Percentiles rank a stretch among this genome's conserved stretches.
phyloP scores from a whole-genome alignment of 2,113 vertebrate species.

The Lampris incognitus region DNA sequence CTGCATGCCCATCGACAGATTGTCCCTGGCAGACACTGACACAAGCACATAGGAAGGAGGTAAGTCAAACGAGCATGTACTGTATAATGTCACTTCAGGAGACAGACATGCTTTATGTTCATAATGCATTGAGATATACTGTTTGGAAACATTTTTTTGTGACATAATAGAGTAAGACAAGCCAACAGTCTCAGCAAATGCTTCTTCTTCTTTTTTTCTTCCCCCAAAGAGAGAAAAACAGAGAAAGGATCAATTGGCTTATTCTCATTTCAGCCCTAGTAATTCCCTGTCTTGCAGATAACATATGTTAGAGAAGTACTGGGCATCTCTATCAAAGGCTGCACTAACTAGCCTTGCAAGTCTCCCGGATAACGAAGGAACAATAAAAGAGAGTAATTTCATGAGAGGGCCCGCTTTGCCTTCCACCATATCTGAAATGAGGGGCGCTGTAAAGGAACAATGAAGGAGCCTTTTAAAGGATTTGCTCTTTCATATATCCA shows the following conservation, averaged over 20 bases:
- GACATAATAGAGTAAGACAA: slow-evolving; percentile 54
- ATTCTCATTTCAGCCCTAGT: slow-evolving; percentile 59
- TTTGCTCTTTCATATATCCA: slow-evolving; percentile 75
- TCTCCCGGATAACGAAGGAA: slow-evolving; percentile 74
- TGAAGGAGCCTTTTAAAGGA: slow-evolving; percentile 79
- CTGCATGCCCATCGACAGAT: slow-evolving; percentile 12
- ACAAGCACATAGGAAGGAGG: no score
- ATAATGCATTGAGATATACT: slow-evolving; percentile 36
- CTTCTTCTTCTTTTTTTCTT: slow-evolving; percentile 49
- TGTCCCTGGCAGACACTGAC: background rate
- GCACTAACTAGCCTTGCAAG: slow-evolving; percentile 71
- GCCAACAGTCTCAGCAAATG: slow-evolving; percentile 18
- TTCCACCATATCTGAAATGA: slow-evolving; percentile 74
- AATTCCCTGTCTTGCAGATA: slow-evolving; percentile 74
- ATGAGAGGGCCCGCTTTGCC: slow-evolving; percentile 56
- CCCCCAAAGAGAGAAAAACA: slow-evolving; percentile 31
- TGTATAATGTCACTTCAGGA: slow-evolving; percentile 12
- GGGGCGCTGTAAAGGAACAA: slow-evolving; percentile 68
- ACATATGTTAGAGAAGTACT: slow-evolving; percentile 58
- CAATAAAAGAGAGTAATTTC: slow-evolving; percentile 77
- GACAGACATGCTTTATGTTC: slow-evolving; percentile 10
- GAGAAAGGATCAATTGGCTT: slow-evolving; percentile 58
- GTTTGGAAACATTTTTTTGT: slow-evolving; percentile 40
- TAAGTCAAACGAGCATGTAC: background rate
- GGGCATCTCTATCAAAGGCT: slow-evolving; percentile 73